Evolutionary conservation across 2,797 vertebrate species (phyloP), one percentile per base, ranked within the genome.

Genomic region (Glyptemys insculpta): DNA sequence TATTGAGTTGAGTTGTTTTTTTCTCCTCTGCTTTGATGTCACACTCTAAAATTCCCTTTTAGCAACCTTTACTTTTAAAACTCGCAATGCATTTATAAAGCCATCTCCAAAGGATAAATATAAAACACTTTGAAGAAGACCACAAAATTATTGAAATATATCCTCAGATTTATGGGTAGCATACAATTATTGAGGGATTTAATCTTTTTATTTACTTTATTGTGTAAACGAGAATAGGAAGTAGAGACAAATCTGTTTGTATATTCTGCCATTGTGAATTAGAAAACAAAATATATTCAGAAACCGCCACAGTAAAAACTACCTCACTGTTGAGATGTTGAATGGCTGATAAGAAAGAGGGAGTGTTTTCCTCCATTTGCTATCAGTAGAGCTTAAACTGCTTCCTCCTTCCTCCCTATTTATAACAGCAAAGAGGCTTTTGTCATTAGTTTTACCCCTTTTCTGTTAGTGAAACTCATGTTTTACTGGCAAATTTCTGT

Each of bases 171-270:
- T 54, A 57, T 44, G 83, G 76, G 81, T 90, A 87, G 95, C 41
- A 14, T 41, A 89, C 50, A 80, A 21, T 31, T 5, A 81, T 3
- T 3, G 23, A 91, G 83, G 62, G 29, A 81, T 94, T 94, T 94
- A 78, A 87, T 81, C 89, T 89, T 93, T 80, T 47, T 92, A 9
- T 88, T 86, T 81, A 41, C 93, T 96, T 92, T 37, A 76, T 96
- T 95, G 91, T 88, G 52, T 85, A 78, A 93, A 94, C 72, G 53
- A 85, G 53, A 94, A 82, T 25, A 82, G 72, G 81, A 96, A 78
- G 78, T 3, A 1, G 91, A 95, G 83, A 29, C 62, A 91, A 83
- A 92, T 87, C 79, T 95, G 56, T 88, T 81, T 86, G 49, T 85
- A 72, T 56, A 53, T 19, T 19, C 37, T 91, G 81, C 68, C 79